These are phyloP conservation scores for Brachyalestes nurse DNA, from an alignment of 2,797 vertebrate genomes.

Conservation along the genomic window DNA sequence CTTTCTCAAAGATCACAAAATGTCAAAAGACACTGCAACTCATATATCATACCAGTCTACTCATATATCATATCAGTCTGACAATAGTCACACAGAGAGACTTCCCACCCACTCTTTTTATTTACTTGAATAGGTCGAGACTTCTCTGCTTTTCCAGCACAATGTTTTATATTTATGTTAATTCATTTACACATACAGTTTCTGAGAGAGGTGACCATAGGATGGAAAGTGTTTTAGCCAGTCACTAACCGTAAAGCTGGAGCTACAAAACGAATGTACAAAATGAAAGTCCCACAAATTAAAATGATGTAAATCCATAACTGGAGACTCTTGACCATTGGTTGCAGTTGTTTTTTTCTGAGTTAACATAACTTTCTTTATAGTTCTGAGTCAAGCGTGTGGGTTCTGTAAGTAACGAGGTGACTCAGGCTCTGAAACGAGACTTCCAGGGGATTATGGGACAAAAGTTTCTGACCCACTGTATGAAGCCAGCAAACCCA, in stretches of 20 bases:
- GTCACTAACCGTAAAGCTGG: no score
- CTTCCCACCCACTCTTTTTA: neutral
- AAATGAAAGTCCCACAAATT: no score
- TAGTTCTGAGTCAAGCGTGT: no score
- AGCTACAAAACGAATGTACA: no score
- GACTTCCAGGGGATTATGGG: neutral
- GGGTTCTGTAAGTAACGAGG: neutral
- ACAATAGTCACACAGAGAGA: neutral
- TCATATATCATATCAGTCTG: neutral
- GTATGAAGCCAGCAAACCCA: conserved; percentile 2
- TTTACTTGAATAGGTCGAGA: no score
- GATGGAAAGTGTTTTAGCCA: no score
- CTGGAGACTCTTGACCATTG: no score
- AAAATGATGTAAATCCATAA: no score
- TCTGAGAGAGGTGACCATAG: neutral
- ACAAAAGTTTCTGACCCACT: conserved; percentile 11
- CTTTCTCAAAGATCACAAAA: neutral
- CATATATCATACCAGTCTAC: neutral
- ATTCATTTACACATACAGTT: neutral
- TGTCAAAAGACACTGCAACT: neutral
- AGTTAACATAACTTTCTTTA: no score
- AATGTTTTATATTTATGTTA: no score
- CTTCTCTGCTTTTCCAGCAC: no score
- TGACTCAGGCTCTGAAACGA: neutral
- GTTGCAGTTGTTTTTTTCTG: no score